A percentile compares a stretch with the other conserved stretches of the same genome.
These are phyloP conservation scores for Prinia subflava DNA, from an alignment of 2,113 vertebrate genomes.

Conservation along the genomic window DNA sequence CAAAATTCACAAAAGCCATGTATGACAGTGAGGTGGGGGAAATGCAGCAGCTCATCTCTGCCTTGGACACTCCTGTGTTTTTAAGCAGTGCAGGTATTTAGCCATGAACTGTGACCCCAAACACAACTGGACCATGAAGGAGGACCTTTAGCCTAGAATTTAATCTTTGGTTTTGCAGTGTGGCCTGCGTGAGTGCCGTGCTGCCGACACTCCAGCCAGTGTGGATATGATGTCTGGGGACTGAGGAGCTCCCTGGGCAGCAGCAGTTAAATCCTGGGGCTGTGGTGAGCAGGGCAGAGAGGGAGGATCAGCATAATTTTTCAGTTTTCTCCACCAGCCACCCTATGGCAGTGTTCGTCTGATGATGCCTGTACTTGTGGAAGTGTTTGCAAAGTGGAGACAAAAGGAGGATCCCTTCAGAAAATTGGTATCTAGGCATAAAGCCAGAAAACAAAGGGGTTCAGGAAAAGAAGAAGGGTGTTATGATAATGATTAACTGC, in stretches of 20 bases:
- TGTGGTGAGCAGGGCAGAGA: not conserved
- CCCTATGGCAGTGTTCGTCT: not conserved
- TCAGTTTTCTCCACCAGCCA: not conserved
- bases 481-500: not conserved
- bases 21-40: fast-evolving
- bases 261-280: not conserved
- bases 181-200: fast-evolving
- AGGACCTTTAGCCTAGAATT: not conserved
- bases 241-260: not conserved
- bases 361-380: not conserved
- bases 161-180: not conserved
- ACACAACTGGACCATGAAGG: fast-evolving
- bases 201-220: not conserved
- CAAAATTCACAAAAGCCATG: not conserved
- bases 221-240: not conserved
- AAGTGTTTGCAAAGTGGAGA: not conserved
- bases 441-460: not conserved
- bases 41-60: not conserved
- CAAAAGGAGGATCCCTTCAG: not conserved
- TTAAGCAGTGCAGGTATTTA: not conserved
- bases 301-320: not conserved
- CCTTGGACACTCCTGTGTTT: not conserved
- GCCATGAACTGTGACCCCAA: not conserved
- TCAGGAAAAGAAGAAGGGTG: not conserved
- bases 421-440: not conserved